Conservation (phyloP, 2,113 vertebrate species). For the Epinephelus lanceolatus region DNA sequence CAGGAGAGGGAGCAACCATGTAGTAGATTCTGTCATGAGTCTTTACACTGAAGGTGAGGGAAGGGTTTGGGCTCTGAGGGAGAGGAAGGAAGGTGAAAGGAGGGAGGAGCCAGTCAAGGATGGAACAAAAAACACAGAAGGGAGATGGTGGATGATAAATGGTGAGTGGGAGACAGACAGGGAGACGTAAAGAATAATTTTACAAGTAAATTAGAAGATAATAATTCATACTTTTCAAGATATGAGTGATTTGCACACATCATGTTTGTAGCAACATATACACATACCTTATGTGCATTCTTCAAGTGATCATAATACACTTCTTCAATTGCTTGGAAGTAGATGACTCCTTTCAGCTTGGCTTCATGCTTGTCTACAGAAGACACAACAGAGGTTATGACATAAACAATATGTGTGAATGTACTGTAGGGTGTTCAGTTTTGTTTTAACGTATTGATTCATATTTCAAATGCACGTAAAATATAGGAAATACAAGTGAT, state of each 20-base stretch:
- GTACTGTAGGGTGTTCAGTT: neutral
- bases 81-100: neutral
- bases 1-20: constrained; percentile 95
- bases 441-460: neutral
- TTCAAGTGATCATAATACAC: constrained; percentile 98
- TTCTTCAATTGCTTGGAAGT: constrained; percentile 99
- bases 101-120: neutral
- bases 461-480: neutral
- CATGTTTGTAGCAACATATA: neutral
- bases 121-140: neutral
- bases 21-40: constrained; percentile 97
- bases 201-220: neutral
- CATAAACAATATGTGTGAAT: neutral
- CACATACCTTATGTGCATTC: constrained; percentile 94
- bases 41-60: constrained; percentile 97
- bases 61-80: constrained; percentile 92
- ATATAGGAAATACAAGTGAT: neutral
- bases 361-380: constrained; percentile 96
- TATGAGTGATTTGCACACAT: neutral
- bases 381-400: constrained; percentile 1
- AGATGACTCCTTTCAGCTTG: constrained; percentile 98
- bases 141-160: neutral
- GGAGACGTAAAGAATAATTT: neutral
- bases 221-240: neutral
- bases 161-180: too few species aligned